These are phyloP conservation scores for Drosophila nasuta DNA, from an alignment of 1,140 invertebrate species.

Conservation along the genomic window DNA sequence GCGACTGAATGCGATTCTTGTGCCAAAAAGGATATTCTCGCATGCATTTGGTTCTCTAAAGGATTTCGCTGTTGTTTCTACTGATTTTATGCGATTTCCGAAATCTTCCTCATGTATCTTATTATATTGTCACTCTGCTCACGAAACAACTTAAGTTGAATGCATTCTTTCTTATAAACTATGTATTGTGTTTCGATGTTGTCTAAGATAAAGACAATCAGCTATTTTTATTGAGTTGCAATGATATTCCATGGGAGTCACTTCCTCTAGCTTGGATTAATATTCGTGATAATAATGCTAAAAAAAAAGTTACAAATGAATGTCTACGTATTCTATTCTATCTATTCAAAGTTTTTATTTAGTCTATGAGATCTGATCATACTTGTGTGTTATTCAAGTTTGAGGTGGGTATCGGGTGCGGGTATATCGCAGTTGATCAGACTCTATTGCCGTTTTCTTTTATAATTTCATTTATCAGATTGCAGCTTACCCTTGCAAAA, in stretches of 20 bases:
- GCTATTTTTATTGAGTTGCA: not conserved
- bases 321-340: no score
- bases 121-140: constrained; percentile 18
- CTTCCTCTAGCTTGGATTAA: not conserved
- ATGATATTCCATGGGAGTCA: not conserved
- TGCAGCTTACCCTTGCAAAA: constrained; percentile 1
- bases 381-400: no score
- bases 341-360: no score
- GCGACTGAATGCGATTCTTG: constrained; percentile 27
- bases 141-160: constrained; percentile 1
- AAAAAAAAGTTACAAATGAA: not conserved
- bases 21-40: constrained; percentile 30
- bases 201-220: not conserved
- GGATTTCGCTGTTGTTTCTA: constrained; percentile 10
- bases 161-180: constrained; percentile 1
- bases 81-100: constrained; percentile 30
- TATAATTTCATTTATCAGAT: not conserved
- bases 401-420: not conserved
- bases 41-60: constrained; percentile 23
- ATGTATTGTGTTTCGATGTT: not conserved
- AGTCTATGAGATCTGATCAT: no score
- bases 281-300: no score
- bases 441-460: no score
- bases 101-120: not conserved
- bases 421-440: no score